Evolutionary conservation across 2,888 invertebrate species (phyloP), one percentile per base, ranked within the genome.

Genomic region (Drosophila multiciliata): DNA sequence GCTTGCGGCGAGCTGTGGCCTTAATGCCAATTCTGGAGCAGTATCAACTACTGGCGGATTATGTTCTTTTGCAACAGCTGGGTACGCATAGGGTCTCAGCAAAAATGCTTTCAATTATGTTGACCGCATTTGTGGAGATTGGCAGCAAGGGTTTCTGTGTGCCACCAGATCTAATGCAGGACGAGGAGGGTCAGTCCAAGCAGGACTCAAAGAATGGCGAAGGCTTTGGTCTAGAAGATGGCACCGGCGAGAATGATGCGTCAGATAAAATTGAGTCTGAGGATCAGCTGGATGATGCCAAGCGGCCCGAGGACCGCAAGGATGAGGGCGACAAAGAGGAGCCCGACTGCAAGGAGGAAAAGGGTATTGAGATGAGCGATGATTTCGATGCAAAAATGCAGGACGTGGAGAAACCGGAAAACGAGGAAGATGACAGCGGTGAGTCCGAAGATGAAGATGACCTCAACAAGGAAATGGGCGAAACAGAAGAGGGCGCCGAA

Each of bases 381-480:
- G 98, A 99, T 91, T 98, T 99, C 91, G 98, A 98, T 66, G 97
- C 93, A 45, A 91, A 91, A 79, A 89, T 91, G 88, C 92, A 93
- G 77, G 96, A 98, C 89, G 93, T 96, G 20, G 96, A 97, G 4
- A 94, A 96, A 74, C 94, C 91, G 1, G 91, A 96, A 63, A 93
- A 94, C 48, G 94, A 93, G 26, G 94, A 94, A n/a, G 94, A 95
- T 59, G 92, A 92, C 93, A 94, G 95, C 0, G 95, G 95, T 6
- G 94, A 96, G 29, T 95, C 95, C 0, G 94, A 96, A 17, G 94
- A 96, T 17, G 95, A 96, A 73, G 96, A 97, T 26, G 97, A 99
- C 81, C 94, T 97, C 3, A 98, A 99, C 79, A 98, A 99, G 91
- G 96, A 99, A 94, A 98, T 99, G 98, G 99, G 99, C 29, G 98